Conservation (phyloP, 2,113 vertebrate species). For the Oncorhynchus tshawytscha region DNA sequence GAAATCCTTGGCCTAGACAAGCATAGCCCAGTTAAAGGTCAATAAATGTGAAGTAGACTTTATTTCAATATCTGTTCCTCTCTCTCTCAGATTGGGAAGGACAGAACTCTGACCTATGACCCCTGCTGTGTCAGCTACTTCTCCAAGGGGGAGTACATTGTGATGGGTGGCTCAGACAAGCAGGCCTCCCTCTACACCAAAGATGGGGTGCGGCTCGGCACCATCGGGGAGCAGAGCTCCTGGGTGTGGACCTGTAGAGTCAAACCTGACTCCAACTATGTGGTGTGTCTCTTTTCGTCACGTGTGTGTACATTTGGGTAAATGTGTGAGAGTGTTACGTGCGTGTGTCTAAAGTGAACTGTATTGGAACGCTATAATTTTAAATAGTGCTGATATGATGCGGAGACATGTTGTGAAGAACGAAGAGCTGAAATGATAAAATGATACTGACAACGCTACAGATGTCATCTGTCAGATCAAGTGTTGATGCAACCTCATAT, state of each 20-base stretch:
- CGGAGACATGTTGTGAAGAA: slow-evolving; percentile 13
- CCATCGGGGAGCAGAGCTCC: slow-evolving; percentile 87
- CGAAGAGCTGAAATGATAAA: background rate
- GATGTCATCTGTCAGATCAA: background rate
- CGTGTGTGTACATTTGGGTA: slow-evolving; percentile 9
- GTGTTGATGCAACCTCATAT: background rate
- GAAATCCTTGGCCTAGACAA: too few relatives aligned
- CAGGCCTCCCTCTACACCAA: slow-evolving; percentile 95
- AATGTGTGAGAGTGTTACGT: slow-evolving; percentile 13
- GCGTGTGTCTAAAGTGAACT: background rate
- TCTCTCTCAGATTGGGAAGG: slow-evolving; percentile 85
- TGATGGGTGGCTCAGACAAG: slow-evolving; percentile 92
- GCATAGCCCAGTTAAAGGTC: too few relatives aligned
- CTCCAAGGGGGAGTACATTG: slow-evolving; percentile 92
- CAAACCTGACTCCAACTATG: slow-evolving; percentile 95
- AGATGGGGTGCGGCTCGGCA: slow-evolving; percentile 88
- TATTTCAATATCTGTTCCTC: slow-evolving; percentile 14
- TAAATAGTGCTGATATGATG: slow-evolving; percentile 11
- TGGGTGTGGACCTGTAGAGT: slow-evolving; percentile 96
- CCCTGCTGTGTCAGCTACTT: slow-evolving; percentile 97
- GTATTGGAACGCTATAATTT: background rate
- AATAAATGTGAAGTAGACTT: slow-evolving; percentile 38
- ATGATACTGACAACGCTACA: background rate
- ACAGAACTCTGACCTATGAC: slow-evolving; percentile 86
- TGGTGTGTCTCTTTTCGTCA: slow-evolving; percentile 77